Conservation (phyloP, 2,888 invertebrate species). For the Dexiosoma caninum region DNA sequence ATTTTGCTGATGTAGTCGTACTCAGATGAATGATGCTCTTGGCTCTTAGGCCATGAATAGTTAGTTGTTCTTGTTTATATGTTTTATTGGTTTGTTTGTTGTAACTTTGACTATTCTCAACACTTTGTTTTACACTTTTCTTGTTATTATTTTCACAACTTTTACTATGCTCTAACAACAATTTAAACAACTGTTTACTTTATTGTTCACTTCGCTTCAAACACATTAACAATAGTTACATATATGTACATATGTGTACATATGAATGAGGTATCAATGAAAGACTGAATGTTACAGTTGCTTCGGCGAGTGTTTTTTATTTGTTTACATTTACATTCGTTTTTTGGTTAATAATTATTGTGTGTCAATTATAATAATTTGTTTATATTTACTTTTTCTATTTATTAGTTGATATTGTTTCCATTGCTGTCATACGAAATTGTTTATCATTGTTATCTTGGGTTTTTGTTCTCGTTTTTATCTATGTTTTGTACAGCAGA, state of each 20-base stretch:
- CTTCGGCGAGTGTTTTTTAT: not conserved
- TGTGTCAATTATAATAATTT: conserved; percentile 52
- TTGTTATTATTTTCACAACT: conserved; percentile 3
- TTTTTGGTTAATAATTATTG: conserved; percentile 38
- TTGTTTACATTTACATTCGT: conserved; percentile 25
- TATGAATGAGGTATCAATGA: not conserved
- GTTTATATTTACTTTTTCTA: conserved; percentile 41
- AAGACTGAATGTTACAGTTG: conserved; percentile 19
- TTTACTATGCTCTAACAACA: not conserved
- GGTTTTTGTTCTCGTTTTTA: not conserved
- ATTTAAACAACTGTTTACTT: conserved; percentile 20
- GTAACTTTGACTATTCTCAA: not conserved
- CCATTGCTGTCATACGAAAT: conserved; percentile 10
- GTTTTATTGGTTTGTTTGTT: conserved; percentile 26
- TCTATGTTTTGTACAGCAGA: not conserved
- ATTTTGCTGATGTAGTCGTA: conserved; percentile 32
- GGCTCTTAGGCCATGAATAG: conserved; percentile 20
- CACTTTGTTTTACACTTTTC: conserved; percentile 24
- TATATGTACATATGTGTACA: too few species aligned
- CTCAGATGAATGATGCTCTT: conserved; percentile 29
- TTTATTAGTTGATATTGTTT: conserved; percentile 25
- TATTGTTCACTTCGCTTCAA: conserved; percentile 24
- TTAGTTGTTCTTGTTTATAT: conserved; percentile 14
- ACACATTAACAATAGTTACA: too few species aligned
- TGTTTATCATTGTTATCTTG: conserved; percentile 21